Evolutionary conservation across 2,888 invertebrate species (phyloP).

Genomic region (Drosophila neotestacea): DNA sequence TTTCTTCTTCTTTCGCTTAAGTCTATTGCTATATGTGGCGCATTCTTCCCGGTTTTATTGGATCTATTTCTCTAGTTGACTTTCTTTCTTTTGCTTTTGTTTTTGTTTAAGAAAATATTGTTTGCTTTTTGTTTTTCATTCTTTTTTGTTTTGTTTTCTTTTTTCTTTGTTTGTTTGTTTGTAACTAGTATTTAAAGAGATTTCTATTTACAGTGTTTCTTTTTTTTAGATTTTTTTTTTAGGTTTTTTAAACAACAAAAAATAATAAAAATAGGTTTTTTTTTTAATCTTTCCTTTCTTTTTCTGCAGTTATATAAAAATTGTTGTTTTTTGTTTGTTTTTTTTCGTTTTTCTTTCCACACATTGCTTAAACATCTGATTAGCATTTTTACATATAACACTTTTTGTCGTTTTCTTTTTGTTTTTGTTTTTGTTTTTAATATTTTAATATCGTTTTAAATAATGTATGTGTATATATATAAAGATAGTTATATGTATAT

Average conservation of each 20-base stretch:
- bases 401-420: conserved; percentile 18
- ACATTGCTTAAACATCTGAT: conserved; percentile 41
- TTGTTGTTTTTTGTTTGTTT: conserved; percentile 32
- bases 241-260: conserved; percentile 50
- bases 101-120: conserved; percentile 53
- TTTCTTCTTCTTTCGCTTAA: conserved; percentile 11
- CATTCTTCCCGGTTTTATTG: conserved; percentile 28
- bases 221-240: too few species aligned
- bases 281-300: conserved; percentile 11
- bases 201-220: conserved; percentile 68
- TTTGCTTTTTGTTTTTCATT: conserved; percentile 22
- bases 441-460: conserved; percentile 57
- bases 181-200: conserved; percentile 72
- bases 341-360: conserved; percentile 32
- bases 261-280: conserved; percentile 31
- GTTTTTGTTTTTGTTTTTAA: conserved; percentile 23
- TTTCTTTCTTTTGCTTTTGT: background rate
- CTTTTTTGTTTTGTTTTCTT: conserved; percentile 8
- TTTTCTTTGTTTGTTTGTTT: conserved; percentile 25
- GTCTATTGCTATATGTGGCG: conserved; percentile 44
- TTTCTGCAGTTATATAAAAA: conserved; percentile 19
- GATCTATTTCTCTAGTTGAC: conserved; percentile 25
- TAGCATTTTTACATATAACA: conserved; percentile 47
- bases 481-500: conserved; percentile 9
- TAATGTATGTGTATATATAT: conserved; percentile 27